A percentile compares a stretch with the other conserved stretches of the same genome.
phyloP scores from a whole-genome alignment of 2,797 vertebrate species.

The Thalassophryne amazonica region DNA sequence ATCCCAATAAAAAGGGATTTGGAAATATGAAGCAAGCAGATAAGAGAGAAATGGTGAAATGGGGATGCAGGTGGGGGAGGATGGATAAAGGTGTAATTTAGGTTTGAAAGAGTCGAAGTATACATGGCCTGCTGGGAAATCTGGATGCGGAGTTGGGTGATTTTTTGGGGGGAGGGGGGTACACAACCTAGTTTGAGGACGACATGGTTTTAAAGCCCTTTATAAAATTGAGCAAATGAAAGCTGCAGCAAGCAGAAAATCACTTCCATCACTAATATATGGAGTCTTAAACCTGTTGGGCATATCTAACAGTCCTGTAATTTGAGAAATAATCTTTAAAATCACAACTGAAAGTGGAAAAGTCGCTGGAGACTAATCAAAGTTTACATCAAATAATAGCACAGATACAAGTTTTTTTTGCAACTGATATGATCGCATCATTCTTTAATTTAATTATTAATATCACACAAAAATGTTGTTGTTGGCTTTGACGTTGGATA shows the following conservation, averaged over 20 bases:
- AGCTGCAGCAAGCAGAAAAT: background rate
- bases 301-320: no score
- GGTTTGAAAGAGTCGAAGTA: slow-evolving; percentile 31
- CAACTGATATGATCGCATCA: no score
- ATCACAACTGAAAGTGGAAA: no score
- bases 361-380: no score
- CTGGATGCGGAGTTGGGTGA: slow-evolving; percentile 30
- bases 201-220: slow-evolving; percentile 22
- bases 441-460: no score
- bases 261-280: background rate
- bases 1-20: slow-evolving; percentile 78
- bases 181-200: slow-evolving; percentile 29
- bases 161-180: no score
- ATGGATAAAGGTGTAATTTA: slow-evolving; percentile 67
- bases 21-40: slow-evolving; percentile 55
- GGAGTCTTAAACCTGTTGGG: slow-evolving; percentile 2
- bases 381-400: no score
- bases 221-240: slow-evolving; percentile 22
- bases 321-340: no score
- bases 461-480: no score
- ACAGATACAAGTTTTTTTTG: no score
- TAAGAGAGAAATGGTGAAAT: slow-evolving; percentile 42
- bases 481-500: no score
- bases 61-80: slow-evolving; percentile 47
- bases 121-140: slow-evolving; percentile 63